Conservation (phyloP, 2,888 invertebrate genomes). For the Phortica magna region DNA sequence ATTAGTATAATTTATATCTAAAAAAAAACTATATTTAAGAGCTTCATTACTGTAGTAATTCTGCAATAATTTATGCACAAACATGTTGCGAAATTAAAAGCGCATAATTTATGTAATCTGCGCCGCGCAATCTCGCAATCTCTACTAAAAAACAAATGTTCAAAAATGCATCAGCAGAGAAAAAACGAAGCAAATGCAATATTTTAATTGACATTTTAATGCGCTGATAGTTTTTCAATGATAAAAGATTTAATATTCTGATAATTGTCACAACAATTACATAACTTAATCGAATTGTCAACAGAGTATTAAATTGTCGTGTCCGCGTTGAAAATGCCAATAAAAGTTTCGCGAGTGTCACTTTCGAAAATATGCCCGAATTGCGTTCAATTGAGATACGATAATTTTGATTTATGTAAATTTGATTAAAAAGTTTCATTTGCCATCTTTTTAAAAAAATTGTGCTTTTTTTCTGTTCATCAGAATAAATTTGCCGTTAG, state of each 20-base stretch:
- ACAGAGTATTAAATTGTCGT: conserved; percentile 33
- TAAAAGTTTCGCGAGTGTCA: neutral
- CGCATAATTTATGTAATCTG: conserved; percentile 21
- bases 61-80: conserved; percentile 24
- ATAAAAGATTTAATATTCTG: conserved; percentile 71
- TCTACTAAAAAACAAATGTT: neutral
- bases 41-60: neutral
- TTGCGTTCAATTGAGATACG: neutral
- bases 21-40: neutral
- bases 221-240: conserved; percentile 64
- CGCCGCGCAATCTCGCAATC: neutral
- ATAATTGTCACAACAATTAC: conserved; percentile 68
- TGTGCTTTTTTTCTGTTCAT: neutral
- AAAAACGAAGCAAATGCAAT: conserved; percentile 10
- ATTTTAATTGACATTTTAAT: conserved; percentile 69
- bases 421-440: neutral
- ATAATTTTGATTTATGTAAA: conserved; percentile 20
- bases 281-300: conserved; percentile 71
- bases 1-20: too few species aligned
- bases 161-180: neutral
- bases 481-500: neutral
- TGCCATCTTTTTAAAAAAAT: neutral
- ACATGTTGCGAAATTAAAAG: conserved; percentile 13
- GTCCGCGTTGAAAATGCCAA: neutral
- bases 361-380: neutral